Evolutionary conservation across 2,113 vertebrate genomes (phyloP).

Genomic region (Clarias macrocephalus): DNA sequence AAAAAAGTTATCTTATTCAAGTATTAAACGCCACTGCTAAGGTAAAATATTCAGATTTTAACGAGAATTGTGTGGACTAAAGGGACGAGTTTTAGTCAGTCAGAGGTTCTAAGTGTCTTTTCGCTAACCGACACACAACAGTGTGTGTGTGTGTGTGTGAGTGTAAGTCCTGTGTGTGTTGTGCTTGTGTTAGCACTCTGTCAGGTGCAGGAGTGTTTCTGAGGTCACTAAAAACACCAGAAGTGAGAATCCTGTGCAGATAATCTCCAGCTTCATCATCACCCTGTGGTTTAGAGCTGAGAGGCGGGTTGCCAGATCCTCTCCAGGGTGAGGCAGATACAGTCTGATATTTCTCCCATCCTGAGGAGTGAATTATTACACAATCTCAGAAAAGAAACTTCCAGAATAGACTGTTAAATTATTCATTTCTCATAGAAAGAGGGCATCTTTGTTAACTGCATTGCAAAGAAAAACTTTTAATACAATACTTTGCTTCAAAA

Average conservation of each 20-base stretch:
- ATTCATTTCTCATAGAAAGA: not conserved
- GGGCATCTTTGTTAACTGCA: not conserved
- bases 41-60: too few species aligned
- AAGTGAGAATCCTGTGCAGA: not conserved
- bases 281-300: not conserved
- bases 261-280: not conserved
- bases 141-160: not conserved
- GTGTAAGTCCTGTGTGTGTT: not conserved
- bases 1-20: too few species aligned
- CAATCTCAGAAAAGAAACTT: not conserved
- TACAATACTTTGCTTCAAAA: not conserved
- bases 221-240: not conserved
- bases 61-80: too few species aligned
- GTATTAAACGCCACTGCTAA: too few species aligned
- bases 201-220: not conserved
- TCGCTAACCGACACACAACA: too few species aligned
- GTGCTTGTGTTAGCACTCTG: not conserved
- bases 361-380: not conserved
- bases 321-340: not conserved
- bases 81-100: too few species aligned
- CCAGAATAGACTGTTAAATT: not conserved
- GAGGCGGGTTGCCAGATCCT: not conserved
- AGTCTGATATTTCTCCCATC: not conserved
- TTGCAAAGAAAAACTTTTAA: not conserved
- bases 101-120: not conserved